These are phyloP conservation scores for Hyalella azteca DNA, from an alignment of 2,888 invertebrate genomes.

Conservation along the genomic window DNA sequence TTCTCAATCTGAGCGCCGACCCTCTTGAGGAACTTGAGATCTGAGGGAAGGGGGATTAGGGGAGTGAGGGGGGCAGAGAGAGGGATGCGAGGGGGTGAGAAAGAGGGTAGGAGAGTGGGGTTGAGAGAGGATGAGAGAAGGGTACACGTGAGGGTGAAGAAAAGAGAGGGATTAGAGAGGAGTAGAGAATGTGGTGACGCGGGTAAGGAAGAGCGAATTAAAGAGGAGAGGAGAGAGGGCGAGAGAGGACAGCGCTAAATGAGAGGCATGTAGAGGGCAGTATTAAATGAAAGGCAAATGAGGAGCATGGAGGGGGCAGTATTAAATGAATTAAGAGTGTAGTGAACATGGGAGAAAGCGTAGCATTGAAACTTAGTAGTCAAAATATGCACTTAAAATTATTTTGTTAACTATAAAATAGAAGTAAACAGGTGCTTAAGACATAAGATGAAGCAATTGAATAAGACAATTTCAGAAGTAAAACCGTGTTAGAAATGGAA, in stretches of 20 bases:
- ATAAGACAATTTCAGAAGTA: too few relatives aligned
- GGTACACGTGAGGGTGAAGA: neutral
- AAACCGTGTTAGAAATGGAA: too few relatives aligned
- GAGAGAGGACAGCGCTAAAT: neutral
- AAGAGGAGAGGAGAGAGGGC: neutral
- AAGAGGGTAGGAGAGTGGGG: neutral
- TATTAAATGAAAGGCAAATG: neutral
- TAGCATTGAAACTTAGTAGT: too few relatives aligned
- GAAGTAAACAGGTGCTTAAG: too few relatives aligned
- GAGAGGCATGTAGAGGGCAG: neutral
- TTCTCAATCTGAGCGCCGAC: conserved; percentile 7
- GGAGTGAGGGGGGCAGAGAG: neutral
- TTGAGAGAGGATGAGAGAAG: neutral
- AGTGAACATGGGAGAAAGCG: too few relatives aligned
- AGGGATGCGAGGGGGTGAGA: too few relatives aligned
- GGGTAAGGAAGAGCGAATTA: neutral
- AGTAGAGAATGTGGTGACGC: neutral
- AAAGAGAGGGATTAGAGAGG: neutral
- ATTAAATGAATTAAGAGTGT: too few relatives aligned
- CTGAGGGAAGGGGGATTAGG: neutral
- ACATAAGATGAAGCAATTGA: too few relatives aligned
- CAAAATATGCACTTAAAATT: too few relatives aligned
- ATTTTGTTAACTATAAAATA: too few relatives aligned
- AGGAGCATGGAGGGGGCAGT: neutral
- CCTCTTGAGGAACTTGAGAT: neutral